A percentile compares a stretch with the other conserved stretches of the same genome.
phyloP scores from a whole-genome alignment of 2,113 vertebrate genomes.

The Maccullochella peelii region DNA sequence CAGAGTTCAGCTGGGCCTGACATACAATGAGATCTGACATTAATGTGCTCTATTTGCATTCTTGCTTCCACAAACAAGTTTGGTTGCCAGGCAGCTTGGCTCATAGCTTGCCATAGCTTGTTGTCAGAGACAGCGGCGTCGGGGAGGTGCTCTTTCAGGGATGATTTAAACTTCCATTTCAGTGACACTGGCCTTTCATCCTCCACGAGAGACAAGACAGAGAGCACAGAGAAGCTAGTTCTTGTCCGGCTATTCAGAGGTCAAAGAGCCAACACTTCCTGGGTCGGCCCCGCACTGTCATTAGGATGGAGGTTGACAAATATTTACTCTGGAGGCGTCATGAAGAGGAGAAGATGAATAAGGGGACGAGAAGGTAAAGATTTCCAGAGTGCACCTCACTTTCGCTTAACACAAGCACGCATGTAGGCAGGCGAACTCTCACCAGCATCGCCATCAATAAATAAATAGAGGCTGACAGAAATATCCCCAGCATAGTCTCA shows the following conservation, averaged over 20 bases:
- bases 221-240: slow-evolving; percentile 20
- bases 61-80: slow-evolving; percentile 60
- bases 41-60: slow-evolving; percentile 66
- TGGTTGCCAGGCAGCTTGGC: slow-evolving; percentile 56
- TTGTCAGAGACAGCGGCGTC: slow-evolving; percentile 51
- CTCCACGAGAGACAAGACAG: slow-evolving; percentile 44
- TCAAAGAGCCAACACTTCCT: slow-evolving; percentile 66
- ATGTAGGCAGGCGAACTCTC: slow-evolving; percentile 76
- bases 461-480: slow-evolving; percentile 83
- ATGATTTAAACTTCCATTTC: slow-evolving; percentile 70
- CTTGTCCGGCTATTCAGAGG: slow-evolving; percentile 41
- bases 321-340: slow-evolving; percentile 64
- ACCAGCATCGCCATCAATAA: slow-evolving; percentile 81
- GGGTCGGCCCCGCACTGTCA: slow-evolving; percentile 44
- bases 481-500: slow-evolving; percentile 76
- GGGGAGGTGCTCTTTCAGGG: slow-evolving; percentile 51
- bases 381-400: slow-evolving; percentile 57
- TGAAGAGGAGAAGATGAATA: slow-evolving; percentile 4
- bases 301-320: slow-evolving; percentile 60
- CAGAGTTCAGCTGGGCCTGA: slow-evolving; percentile 46
- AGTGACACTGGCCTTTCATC: slow-evolving; percentile 62
- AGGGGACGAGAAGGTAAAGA: slow-evolving; percentile 35
- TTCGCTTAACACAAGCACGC: slow-evolving; percentile 61
- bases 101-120: slow-evolving; percentile 46
- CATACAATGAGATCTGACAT: slow-evolving; percentile 61